Conservation (phyloP, 1,140 invertebrate genomes). For the Drosophila varians region DNA sequence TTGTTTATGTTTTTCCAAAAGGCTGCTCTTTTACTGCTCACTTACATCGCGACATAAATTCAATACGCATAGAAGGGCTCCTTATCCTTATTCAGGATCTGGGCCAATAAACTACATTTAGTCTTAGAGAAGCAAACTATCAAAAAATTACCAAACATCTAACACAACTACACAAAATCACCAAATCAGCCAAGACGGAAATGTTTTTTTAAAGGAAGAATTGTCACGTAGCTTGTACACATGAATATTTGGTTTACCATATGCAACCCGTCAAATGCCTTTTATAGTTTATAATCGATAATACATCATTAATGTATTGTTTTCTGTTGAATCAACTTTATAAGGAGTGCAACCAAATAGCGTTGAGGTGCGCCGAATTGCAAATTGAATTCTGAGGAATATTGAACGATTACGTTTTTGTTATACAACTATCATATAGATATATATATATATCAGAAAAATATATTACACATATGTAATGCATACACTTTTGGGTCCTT, state of each 20-base stretch:
- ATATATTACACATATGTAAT: conserved; percentile 46
- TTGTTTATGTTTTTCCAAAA: conserved; percentile 54
- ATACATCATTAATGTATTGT: conserved; percentile 31
- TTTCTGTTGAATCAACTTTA: conserved; percentile 48
- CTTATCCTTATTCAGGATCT: conserved; percentile 30
- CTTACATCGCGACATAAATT: conserved; percentile 45
- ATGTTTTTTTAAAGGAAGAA: conserved; percentile 20
- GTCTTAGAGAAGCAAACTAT: conserved; percentile 44
- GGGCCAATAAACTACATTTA: conserved; percentile 46
- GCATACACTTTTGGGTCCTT: conserved; percentile 55
- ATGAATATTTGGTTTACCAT: conserved; percentile 51
- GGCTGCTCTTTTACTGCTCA: conserved; percentile 74
- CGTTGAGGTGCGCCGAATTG: conserved; percentile 34
- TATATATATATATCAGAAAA: conserved; percentile 59
- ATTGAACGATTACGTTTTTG: conserved; percentile 62
- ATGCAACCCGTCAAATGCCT: conserved; percentile 47
- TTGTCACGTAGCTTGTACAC: conserved; percentile 18
- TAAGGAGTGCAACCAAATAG: conserved; percentile 48
- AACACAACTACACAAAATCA: conserved; percentile 26
- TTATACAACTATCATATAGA: conserved; percentile 71
- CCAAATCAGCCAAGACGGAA: conserved; percentile 16
- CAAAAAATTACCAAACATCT: conserved; percentile 25
- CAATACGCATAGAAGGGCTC: conserved; percentile 32
- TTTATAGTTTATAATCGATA: conserved; percentile 58
- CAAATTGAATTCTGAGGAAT: conserved; percentile 24